Evolutionary conservation across 1,140 invertebrate species (phyloP), one percentile per base, ranked within the genome.

Genomic region (Zeugodacus cucurbitae): DNA sequence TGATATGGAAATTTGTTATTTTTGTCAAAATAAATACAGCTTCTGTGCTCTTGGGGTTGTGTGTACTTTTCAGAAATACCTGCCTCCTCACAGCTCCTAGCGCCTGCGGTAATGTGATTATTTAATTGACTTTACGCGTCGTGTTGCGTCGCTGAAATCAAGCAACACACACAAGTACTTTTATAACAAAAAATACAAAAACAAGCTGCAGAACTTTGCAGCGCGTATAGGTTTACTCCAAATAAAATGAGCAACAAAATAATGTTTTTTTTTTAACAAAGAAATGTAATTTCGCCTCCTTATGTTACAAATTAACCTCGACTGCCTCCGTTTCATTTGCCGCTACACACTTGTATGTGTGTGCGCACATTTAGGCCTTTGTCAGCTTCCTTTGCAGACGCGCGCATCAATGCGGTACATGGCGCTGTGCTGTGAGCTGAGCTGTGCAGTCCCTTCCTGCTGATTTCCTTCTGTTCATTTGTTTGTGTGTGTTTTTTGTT

Each of bases 281-380:
- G 44, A 82, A 82, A 82, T 82, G 26, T 82, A 82, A 82, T 82
- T 82, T 82, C 74, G 10, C 11, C 44, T 54, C 26, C 74, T 82
- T 82, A 82, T 82, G 74, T 82, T 54, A 54, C 74, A 82, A 82
- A 82, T 82, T 82, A 82, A 48, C 41, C 74, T 54, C 74, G 74
- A 22, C 41, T 11, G 26, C 74, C 74, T 29, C 74, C 74, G 74
- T 44, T 82, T 82, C 22, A 32, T 62, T 62, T 11, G 22, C 48
- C 14, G 48, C 6, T 74, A 22, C 20, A 32, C 5, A 20, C 29
- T 34, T 54, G 74, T 48, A 6, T 3, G 74, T 82, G 22, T 78
- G 41, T 78, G 17, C 48, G 41, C 44, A 22, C n/a, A 34, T 54
- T 14, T 11, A 34, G 22, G 44, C 44, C 10, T 82, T 48, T 48